Percentiles rank a stretch among this genome's conserved stretches.
phyloP scores from a whole-genome alignment of 2,113 vertebrate genomes.

The Lamprologus sp. region DNA sequence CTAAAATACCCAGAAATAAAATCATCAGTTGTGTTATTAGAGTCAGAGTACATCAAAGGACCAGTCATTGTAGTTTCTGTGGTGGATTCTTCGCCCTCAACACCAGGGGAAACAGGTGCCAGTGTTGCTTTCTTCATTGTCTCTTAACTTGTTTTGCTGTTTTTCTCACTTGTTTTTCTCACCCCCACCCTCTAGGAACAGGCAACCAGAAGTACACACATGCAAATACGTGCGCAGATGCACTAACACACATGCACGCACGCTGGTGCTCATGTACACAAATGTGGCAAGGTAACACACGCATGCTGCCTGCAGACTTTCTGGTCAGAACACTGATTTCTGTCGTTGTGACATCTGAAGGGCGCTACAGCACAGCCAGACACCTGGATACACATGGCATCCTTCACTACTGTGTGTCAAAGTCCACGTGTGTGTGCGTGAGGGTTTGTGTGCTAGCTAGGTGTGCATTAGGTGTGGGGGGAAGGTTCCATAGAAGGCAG shows the following conservation, averaged over 20 bases:
- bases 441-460: not conserved
- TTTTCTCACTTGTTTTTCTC: conserved; percentile 66
- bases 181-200: conserved; percentile 62
- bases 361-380: conserved; percentile 62
- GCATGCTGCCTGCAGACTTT: conserved; percentile 52
- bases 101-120: conserved; percentile 61
- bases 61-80: not conserved
- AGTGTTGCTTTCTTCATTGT: conserved; percentile 58
- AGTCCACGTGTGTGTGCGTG: conserved; percentile 9
- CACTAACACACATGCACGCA: conserved; percentile 4
- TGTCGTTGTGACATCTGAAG: conserved; percentile 69
- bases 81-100: conserved; percentile 7
- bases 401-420: conserved; percentile 50
- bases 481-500: conserved; percentile 39
- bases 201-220: not conserved
- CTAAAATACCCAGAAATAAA: conserved; percentile 76
- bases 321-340: conserved; percentile 63
- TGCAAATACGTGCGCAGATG: conserved; percentile 24
- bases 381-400: conserved; percentile 73
- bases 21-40: conserved; percentile 54
- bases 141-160: conserved; percentile 65
- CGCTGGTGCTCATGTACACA: not conserved
- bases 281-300: conserved; percentile 25
- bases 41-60: conserved; percentile 30
- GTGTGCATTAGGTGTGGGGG: conserved; percentile 40